A percentile compares a stretch with the other conserved stretches of the same genome.
These are phyloP conservation scores for Pilophorus perplexus DNA, from an alignment of 2,888 invertebrate species.

Conservation along the genomic window DNA sequence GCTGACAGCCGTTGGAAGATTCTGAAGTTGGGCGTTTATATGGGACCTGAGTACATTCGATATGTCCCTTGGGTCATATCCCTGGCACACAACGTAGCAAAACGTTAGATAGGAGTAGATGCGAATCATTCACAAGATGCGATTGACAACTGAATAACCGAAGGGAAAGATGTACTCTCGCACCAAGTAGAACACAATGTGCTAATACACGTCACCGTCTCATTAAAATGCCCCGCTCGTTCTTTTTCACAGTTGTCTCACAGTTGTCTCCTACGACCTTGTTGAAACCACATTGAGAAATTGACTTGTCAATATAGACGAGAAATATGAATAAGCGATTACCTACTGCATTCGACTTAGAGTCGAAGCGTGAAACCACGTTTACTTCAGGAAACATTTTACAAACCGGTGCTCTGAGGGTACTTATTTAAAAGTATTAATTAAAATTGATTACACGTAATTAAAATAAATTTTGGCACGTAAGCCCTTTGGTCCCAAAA, in stretches of 20 bases:
- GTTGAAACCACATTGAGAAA: constrained; percentile 25
- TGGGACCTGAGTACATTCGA: constrained; percentile 1
- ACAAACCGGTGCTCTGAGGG: no score
- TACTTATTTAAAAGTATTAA: no score
- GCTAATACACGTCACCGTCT: constrained; percentile 1
- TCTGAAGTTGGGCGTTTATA: not conserved
- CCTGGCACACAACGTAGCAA: no score
- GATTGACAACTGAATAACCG: not conserved
- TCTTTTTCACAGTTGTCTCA: not conserved
- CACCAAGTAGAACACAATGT: constrained; percentile 1
- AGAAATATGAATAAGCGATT: not conserved
- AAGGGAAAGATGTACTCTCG: not conserved
- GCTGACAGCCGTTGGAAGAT: not conserved
- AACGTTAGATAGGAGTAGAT: not conserved
- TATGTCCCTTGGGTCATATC: constrained; percentile 21
- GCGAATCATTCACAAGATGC: not conserved
- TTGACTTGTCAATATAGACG: constrained; percentile 10
- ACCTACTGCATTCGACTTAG: not conserved
- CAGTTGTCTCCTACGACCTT: constrained; percentile 8
- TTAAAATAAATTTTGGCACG: no score
- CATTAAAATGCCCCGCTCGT: constrained; percentile 17
- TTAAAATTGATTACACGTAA: no score
- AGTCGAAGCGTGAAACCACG: no score
- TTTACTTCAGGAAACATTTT: no score
- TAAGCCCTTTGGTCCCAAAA: no score